These are phyloP conservation scores for Crocuta crocuta DNA, from an alignment of 2,113 vertebrate species.

Conservation along the genomic window DNA sequence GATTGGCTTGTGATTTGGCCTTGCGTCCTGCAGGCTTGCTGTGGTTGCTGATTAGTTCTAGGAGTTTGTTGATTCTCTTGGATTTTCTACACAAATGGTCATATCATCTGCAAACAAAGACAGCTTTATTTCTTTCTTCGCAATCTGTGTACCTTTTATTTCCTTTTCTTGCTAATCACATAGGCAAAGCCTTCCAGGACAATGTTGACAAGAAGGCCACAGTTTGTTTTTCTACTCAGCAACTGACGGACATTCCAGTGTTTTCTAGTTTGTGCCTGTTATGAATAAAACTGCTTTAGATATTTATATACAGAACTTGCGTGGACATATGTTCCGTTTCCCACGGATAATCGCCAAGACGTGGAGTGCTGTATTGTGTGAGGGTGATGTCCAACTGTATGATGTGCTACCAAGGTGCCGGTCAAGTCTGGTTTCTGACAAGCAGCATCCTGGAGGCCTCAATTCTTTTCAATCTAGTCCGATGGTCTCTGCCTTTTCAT, in stretches of 20 bases:
- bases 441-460: accelerated
- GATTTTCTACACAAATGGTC: neutral
- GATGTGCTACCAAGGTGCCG: neutral
- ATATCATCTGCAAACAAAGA: neutral
- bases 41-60: neutral
- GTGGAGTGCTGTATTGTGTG: accelerated
- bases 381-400: accelerated
- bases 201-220: neutral
- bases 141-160: neutral
- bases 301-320: neutral
- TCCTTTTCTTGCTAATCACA: neutral
- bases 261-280: neutral
- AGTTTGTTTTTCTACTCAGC: neutral
- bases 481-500: neutral
- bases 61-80: neutral
- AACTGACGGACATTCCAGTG: neutral
- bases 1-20: neutral
- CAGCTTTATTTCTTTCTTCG: neutral
- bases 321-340: neutral
- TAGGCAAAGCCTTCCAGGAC: neutral
- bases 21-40: neutral
- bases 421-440: neutral
- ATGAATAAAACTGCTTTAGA: neutral
- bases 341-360: neutral
- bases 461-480: neutral